A percentile compares a stretch with the other conserved stretches of the same genome.
Evolutionary conservation across 2,797 vertebrate genomes (phyloP).

Genomic region (Anguilla megastoma): DNA sequence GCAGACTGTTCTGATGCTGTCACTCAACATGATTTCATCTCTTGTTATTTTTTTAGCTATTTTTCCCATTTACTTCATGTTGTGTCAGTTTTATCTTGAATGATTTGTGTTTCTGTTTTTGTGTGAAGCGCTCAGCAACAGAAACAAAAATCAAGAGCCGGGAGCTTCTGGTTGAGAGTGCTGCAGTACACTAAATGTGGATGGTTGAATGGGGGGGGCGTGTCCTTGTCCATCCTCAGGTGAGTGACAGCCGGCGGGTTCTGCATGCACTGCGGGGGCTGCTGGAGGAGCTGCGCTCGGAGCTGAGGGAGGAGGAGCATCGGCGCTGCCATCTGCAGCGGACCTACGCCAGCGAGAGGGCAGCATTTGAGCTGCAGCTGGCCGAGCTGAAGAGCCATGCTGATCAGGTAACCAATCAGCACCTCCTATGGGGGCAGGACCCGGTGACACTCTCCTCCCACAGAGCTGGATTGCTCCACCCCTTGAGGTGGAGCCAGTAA

Average conservation of each 20-base stretch:
- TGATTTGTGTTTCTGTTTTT: not conserved
- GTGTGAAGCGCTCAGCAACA: not conserved
- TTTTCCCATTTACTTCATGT: not conserved
- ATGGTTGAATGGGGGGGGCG: not conserved
- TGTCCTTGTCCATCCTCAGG: constrained; percentile 63
- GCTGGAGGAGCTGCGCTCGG: constrained; percentile 87
- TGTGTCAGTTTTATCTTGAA: not conserved
- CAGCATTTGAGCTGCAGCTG: constrained; percentile 89
- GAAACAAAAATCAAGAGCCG: not conserved
- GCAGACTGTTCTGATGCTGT: not conserved
- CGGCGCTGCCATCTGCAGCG: constrained; percentile 85
- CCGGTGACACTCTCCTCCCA: not conserved
- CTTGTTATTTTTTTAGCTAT: not conserved
- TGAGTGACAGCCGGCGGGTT: constrained; percentile 82
- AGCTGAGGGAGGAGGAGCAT: constrained; percentile 83
- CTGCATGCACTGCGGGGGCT: constrained; percentile 81
- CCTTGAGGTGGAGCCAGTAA: not conserved
- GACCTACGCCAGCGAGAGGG: constrained; percentile 86
- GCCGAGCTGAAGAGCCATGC: constrained; percentile 84
- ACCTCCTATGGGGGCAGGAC: constrained; percentile 16
- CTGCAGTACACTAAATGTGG: not conserved
- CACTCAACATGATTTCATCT: not conserved
- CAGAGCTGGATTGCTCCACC: not conserved
- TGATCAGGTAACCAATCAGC: constrained; percentile 79
- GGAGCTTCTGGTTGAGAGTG: not conserved